Evolutionary conservation across 2,888 invertebrate genomes (phyloP), one percentile per base, ranked within the genome.

Genomic region (Stenchaetothrips biformis): DNA sequence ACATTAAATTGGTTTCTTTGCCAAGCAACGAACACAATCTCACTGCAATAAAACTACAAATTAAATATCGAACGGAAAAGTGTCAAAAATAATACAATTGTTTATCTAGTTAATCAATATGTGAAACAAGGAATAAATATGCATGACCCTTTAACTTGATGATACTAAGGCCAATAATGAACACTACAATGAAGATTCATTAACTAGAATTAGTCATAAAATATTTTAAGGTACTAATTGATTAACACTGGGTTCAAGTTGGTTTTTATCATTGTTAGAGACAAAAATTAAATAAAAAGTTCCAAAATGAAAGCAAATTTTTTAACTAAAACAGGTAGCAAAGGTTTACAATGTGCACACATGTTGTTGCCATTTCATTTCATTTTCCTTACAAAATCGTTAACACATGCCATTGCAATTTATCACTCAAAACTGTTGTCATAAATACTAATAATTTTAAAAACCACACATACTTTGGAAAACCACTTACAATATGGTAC

Each of bases 41-140:
- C 67, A 21, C 67, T 21, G 67, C 67, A 74, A 74, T 74, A 74
- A 74, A 74, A 74, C 67, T 74, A 74, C 67, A 74, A 74, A 74
- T 74, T 74, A 74, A 74, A 74, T 74, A 74, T 9, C 18, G 53
- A 53, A 74, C 21, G 67, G 67, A 74, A 74, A 74, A 74, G 67
- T 74, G 67, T 74, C 67, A 74, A 74, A 74, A 74, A 74, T 74
- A 74, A 74, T 74, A 74, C 67, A 21, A 74, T 74, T 21, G 25
- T 74, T 74, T 25, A 74, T 8, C 67, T 74, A 25, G 21, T 25
- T 21, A 11, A 25, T 25, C 11, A 21, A 11, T 25, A 25, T 11
- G 67, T 18, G 67, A 25, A 74, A 74, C 11, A 25, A 25, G 7
- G 67, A 74, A 74, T 74, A 74, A 74, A 25, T 74, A 74, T 37